Evolutionary conservation across 2,888 invertebrate genomes (phyloP), one percentile per base, ranked within the genome.

Genomic region (Lycophotia porphyrea): DNA sequence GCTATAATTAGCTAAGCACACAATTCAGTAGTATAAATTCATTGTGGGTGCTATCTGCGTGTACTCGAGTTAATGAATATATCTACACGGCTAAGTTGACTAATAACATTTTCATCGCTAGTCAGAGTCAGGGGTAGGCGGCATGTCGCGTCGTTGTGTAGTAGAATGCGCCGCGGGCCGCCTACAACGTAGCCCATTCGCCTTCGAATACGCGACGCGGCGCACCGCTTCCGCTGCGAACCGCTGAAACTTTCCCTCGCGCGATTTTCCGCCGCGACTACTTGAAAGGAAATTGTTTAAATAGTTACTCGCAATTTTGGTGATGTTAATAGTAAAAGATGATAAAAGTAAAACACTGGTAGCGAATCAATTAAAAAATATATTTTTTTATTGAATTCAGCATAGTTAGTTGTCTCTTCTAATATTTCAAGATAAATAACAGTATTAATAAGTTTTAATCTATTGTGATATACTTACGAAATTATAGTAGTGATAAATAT

Each of bases 171-270:
- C 39, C 75, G 78, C 65, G 71, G 68, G 71, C 71, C 64, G 87
- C 77, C 81, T 73, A 52, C 71, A 74, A 76, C 77, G 76, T 73
- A 82, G 86, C 87, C 90, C 96, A 96, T 94, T 96, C 94, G 93
- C 88, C 89, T 89, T 84, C 90, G 89, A 92, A 87, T 90, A 76
- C 91, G 91, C 93, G 93, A 73, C 90, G 92, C 90, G 92, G 89
- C 91, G 87, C 87, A 89, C 91, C 95, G 95, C 85, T 86, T 91
- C 89, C 86, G 87, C 71, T 74, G 87, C 77, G 83, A 36, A 77
- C 88, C 84, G 83, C 93, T 92, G 92, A 93, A 94, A 94, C 92
- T 95, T 94, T 93, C 90, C 85, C 85, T 79, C 90, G 91, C 90
- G 89, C 75, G 74, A 84, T 84, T 86, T 86, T 80, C 85, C 81